These are phyloP conservation scores for Bombus cullumanus DNA, from an alignment of 1,140 invertebrate species.

Conservation along the genomic window DNA sequence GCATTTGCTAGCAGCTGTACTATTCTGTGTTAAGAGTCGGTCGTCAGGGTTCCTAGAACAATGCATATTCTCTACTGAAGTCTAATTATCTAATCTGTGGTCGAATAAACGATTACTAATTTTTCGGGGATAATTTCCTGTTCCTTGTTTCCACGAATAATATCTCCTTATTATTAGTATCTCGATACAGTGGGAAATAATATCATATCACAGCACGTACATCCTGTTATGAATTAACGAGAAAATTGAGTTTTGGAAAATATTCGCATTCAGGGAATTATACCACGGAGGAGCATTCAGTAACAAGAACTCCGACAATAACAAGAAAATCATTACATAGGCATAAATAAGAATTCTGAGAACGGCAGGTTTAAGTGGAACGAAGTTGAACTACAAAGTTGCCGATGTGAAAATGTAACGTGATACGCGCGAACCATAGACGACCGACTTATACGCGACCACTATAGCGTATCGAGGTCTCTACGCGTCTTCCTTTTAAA, in stretches of 20 bases:
- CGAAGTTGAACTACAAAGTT: background rate
- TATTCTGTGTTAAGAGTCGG: too few species aligned
- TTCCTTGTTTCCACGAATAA: background rate
- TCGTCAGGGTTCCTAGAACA: background rate
- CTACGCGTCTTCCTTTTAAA: background rate
- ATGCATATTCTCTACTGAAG: background rate
- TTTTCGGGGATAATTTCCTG: background rate
- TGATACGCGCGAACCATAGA: background rate
- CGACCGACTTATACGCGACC: background rate
- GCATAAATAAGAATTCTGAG: background rate
- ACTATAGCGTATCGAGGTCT: background rate
- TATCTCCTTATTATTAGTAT: background rate
- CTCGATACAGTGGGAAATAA: background rate
- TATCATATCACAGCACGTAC: background rate
- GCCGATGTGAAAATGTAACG: background rate
- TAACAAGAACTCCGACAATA: background rate
- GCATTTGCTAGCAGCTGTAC: too few species aligned
- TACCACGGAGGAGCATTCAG: background rate
- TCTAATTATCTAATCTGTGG: too few species aligned
- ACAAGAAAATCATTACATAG: background rate
- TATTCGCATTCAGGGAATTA: too few species aligned
- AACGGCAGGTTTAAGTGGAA: background rate
- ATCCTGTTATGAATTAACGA: background rate
- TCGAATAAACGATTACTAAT: background rate
- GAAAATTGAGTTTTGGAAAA: too few species aligned